These are phyloP conservation scores for Orius laevigatus DNA, from an alignment of 1,140 invertebrate genomes.

Conservation along the genomic window DNA sequence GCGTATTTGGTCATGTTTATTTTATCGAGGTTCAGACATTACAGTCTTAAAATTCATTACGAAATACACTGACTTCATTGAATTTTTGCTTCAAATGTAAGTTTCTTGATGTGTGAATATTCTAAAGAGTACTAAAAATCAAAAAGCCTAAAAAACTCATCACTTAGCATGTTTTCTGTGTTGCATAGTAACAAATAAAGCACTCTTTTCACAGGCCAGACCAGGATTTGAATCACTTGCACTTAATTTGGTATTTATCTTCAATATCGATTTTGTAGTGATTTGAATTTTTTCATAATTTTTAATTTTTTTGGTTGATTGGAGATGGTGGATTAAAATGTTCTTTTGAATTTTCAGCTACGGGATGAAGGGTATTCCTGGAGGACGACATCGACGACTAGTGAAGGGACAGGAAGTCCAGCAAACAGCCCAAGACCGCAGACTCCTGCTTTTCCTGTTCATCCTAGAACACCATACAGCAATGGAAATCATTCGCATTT, in stretches of 20 bases:
- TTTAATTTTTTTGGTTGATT: not conserved
- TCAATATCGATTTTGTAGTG: not conserved
- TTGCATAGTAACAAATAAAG: not conserved
- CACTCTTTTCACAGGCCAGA: constrained; percentile 7
- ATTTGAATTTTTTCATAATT: not conserved
- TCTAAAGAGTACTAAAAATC: no score
- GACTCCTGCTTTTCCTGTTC: constrained; percentile 78
- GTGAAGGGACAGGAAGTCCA: constrained; percentile 30
- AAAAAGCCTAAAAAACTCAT: no score
- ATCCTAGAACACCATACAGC: constrained; percentile 69
- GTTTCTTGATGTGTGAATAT: no score
- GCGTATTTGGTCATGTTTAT: no score
- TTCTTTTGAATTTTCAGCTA: constrained; percentile 27
- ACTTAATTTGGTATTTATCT: constrained; percentile 7
- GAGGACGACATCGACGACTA: constrained; percentile 39
- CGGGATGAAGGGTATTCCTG: constrained; percentile 44
- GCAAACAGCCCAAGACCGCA: constrained; percentile 43
- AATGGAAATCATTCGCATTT: constrained; percentile 40
- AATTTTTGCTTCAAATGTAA: no score
- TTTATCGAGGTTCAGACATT: no score
- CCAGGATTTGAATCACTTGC: not conserved
- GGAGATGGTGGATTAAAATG: not conserved
- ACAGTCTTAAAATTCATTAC: no score
- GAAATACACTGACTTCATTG: no score
- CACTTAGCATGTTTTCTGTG: constrained; percentile 1